Conservation (phyloP, 2,888 invertebrate genomes). For the Lasioglossum marginatum region DNA sequence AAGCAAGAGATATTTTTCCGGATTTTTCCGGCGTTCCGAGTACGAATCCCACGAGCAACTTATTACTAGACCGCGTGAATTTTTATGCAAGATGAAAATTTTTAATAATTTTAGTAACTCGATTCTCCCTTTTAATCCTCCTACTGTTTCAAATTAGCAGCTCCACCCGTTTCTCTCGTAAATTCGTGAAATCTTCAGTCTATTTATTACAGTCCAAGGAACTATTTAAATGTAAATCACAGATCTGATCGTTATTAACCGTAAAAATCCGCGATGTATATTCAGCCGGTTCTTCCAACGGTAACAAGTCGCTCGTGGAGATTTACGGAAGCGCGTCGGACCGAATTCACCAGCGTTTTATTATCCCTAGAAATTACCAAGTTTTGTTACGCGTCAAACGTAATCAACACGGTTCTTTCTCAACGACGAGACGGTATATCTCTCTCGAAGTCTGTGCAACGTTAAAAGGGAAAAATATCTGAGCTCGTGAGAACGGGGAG, state of each 20-base stretch:
- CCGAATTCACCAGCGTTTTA: not conserved
- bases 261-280: not conserved
- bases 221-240: not conserved
- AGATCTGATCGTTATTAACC: not conserved
- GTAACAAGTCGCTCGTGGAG: not conserved
- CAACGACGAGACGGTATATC: constrained; percentile 17
- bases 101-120: not conserved
- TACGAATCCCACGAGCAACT: not conserved
- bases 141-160: not conserved
- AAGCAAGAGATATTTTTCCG: not conserved
- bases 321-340: not conserved
- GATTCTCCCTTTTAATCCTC: not conserved
- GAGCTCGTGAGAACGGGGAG: constrained; percentile 6
- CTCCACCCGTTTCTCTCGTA: not conserved
- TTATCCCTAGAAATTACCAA: not conserved
- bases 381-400: not conserved
- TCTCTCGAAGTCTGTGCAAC: not conserved
- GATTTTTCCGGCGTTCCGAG: not conserved
- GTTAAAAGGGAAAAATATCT: constrained; percentile 30
- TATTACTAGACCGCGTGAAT: not conserved
- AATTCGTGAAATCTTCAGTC: not conserved
- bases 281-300: not conserved
- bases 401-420: constrained; percentile 43
- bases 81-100: not conserved
- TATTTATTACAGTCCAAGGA: not conserved